Evolutionary conservation across 1,140 invertebrate genomes (phyloP).

Genomic region (Drosophila sucinea): DNA sequence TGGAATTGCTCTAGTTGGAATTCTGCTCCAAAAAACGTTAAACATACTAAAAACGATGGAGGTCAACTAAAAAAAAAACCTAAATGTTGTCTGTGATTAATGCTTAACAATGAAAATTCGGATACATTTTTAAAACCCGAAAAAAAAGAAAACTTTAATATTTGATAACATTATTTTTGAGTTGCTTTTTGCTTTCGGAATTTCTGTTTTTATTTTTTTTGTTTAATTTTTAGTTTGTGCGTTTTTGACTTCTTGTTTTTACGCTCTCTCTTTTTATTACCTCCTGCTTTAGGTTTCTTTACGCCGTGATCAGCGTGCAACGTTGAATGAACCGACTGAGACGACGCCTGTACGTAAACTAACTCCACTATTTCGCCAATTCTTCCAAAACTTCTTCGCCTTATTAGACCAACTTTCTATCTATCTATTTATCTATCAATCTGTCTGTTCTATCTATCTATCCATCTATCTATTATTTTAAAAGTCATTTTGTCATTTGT

Average conservation of each 20-base stretch:
- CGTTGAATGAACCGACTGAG: conserved; percentile 82
- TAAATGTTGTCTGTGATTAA: conserved; percentile 45
- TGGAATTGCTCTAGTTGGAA: not conserved
- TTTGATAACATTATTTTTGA: conserved; percentile 16
- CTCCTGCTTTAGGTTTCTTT: conserved; percentile 82
- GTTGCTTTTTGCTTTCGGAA: conserved; percentile 33
- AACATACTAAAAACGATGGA: conserved; percentile 1
- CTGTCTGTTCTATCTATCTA: conserved; percentile 16
- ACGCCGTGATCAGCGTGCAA: conserved; percentile 82
- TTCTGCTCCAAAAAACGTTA: not conserved
- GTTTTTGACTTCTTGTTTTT: conserved; percentile 70
- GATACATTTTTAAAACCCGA: not conserved
- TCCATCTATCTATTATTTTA: conserved; percentile 31
- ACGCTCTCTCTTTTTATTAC: conserved; percentile 79
- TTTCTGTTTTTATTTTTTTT: conserved; percentile 36
- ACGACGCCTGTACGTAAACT: conserved; percentile 83
- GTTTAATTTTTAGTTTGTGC: conserved; percentile 39
- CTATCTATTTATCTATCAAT: conserved; percentile 39
- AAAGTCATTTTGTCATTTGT: conserved; percentile 38
- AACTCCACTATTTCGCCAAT: conserved; percentile 71
- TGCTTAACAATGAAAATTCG: conserved; percentile 23
- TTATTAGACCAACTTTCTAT: conserved; percentile 39
- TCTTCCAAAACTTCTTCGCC: conserved; percentile 8
- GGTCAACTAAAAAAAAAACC: conserved; percentile 19
- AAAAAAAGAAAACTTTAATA: not conserved